These are phyloP conservation scores for Slavum lentiscoides DNA, from an alignment of 2,888 invertebrate species.

Conservation along the genomic window DNA sequence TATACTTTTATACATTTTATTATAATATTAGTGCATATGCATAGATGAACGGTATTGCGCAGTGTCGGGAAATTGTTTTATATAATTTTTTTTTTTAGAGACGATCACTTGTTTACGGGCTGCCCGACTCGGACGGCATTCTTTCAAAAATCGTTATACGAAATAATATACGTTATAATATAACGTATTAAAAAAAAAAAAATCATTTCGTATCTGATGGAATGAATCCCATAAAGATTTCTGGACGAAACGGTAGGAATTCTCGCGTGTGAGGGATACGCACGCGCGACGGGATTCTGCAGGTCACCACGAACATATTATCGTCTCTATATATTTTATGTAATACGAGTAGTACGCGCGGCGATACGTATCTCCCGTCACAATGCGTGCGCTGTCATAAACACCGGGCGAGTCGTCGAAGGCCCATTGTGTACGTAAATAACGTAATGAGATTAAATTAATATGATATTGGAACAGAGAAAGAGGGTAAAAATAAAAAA, in stretches of 20 bases:
- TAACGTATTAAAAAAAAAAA: too few species aligned
- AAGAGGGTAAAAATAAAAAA: background rate
- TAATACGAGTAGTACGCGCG: background rate
- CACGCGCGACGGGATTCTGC: conserved; percentile 11
- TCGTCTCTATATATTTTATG: background rate
- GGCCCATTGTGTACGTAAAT: conserved; percentile 23
- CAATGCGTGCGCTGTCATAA: conserved; percentile 19
- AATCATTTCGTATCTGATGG: conserved; percentile 1
- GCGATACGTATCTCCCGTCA: conserved; percentile 17
- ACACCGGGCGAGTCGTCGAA: conserved; percentile 8
- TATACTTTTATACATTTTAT: too few species aligned
- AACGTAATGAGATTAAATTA: conserved; percentile 24
- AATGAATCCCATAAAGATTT: conserved; percentile 27
- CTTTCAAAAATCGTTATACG: too few species aligned
- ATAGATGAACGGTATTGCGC: too few species aligned
- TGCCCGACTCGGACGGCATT: too few species aligned
- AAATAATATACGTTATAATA: too few species aligned
- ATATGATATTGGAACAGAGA: conserved; percentile 16
- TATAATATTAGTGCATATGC: too few species aligned
- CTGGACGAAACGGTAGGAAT: conserved; percentile 44
- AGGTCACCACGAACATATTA: conserved; percentile 4
- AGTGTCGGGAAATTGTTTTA: too few species aligned
- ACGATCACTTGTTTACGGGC: too few species aligned
- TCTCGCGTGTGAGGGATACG: background rate
- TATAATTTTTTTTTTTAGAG: too few species aligned